Conservation (phyloP, 2,888 invertebrate genomes). For the Ctena decussata region DNA sequence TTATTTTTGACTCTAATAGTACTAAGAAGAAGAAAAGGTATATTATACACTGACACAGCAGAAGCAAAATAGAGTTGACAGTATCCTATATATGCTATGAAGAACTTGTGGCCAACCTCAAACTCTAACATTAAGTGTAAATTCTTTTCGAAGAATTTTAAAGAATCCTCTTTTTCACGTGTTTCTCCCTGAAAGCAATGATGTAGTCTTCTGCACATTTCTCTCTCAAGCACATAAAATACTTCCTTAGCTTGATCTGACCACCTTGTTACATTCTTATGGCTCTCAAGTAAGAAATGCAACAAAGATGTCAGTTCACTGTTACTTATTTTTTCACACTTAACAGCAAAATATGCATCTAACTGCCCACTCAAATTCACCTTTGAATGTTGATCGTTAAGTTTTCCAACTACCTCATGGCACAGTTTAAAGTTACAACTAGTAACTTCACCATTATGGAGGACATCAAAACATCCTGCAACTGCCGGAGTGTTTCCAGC, state of each 20-base stretch:
- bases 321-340: background rate
- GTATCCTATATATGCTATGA: background rate
- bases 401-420: too few relatives aligned
- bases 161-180: too few relatives aligned
- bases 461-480: too few relatives aligned
- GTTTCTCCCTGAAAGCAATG: background rate
- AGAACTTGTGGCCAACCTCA: background rate
- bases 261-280: background rate
- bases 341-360: too few relatives aligned
- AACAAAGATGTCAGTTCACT: background rate
- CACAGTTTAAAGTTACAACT: too few relatives aligned
- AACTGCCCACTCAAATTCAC: too few relatives aligned
- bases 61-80: background rate
- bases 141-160: too few relatives aligned
- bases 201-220: background rate
- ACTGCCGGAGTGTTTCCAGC: too few relatives aligned
- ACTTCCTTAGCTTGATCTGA: background rate
- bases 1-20: background rate
- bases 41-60: background rate
- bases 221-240: background rate
- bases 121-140: background rate
- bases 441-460: too few relatives aligned
- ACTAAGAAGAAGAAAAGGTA: background rate
- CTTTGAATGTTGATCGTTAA: too few relatives aligned
- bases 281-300: background rate